These are phyloP conservation scores for Melieria omissa DNA, from an alignment of 2,888 invertebrate genomes.

Conservation along the genomic window DNA sequence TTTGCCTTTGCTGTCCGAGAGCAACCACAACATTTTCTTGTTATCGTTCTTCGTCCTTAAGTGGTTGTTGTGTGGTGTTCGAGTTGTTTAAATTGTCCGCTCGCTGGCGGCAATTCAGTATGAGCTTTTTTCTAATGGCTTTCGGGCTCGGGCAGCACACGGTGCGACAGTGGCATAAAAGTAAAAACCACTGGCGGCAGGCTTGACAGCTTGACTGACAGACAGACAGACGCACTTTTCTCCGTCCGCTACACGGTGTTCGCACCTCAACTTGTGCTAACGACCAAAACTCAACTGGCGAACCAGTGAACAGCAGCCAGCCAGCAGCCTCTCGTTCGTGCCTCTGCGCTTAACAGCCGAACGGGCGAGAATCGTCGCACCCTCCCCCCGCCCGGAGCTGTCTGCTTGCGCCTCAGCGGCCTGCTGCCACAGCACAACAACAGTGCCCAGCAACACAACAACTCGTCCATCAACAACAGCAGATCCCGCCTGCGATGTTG, in stretches of 20 bases:
- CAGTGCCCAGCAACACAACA: no score
- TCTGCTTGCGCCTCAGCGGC: no score
- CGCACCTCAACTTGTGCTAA: constrained; percentile 59
- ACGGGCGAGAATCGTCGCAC: constrained; percentile 2
- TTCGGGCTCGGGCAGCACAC: background rate
- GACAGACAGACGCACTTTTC: constrained; percentile 28
- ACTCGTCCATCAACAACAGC: no score
- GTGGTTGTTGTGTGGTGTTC: no score
- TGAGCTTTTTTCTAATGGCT: background rate
- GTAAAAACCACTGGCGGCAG: constrained; percentile 10
- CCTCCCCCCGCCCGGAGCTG: background rate
- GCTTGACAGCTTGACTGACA: constrained; percentile 16
- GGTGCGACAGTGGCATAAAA: background rate
- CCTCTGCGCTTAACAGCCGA: background rate
- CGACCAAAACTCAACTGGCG: constrained; percentile 64
- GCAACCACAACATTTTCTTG: background rate
- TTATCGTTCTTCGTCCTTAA: background rate
- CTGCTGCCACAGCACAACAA: no score
- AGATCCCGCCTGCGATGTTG: no score
- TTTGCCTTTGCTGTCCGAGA: background rate
- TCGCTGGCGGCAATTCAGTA: no score
- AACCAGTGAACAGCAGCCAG: background rate
- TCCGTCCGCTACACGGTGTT: constrained; percentile 16
- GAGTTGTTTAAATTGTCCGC: no score
- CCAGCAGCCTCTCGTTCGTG: background rate